Evolutionary conservation across 2,113 vertebrate genomes (phyloP), one percentile per base, ranked within the genome.

Genomic region (Cisticola juncidis): DNA sequence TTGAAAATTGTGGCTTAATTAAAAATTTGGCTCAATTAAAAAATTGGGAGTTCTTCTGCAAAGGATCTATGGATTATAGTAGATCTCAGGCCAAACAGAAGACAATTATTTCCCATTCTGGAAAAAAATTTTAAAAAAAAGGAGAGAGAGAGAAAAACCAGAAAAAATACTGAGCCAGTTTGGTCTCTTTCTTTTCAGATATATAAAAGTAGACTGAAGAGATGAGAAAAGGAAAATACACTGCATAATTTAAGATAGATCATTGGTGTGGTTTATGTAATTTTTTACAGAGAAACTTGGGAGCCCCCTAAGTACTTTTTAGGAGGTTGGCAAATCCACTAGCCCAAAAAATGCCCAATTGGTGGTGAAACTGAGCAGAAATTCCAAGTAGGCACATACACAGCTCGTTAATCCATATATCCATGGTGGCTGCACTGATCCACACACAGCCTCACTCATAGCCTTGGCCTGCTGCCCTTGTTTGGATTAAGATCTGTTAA

Each of bases 231-330:
- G 19, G 14, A 88, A 68, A 92, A 69, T 9, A 4, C 4, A 31
- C 19, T 36, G 44, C 71, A 29, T 48, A 28, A 65, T 44, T 47
- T 50, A 9, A 61, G 28, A 65, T 6, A 33, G 36, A 35, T 76
- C 5, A 31, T 48, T 35, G 16, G 2, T 24, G 3, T 69, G 22
- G 12, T n/a, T 13, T 24, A 10, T 9, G 9, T 42, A 42, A 40
- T 23, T 7, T 40, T 83, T 68, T 19, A 58, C 22, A 47, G 14
- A 23, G 12, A 64, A 65, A 61, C 48, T 25, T 60, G 5, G 5
- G 26, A 85, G 5, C 1, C 0, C 3, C 0, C 5, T 51, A 29
- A 51, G 3, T 40, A 20, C 5, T 28, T 83, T 65, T 50, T 61
- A 24, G 20, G 14, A 6, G 2, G 0, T 4, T 93, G 24, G 3